Conservation (phyloP, 2,797 vertebrate species). For the Peromyscus eremicus region DNA sequence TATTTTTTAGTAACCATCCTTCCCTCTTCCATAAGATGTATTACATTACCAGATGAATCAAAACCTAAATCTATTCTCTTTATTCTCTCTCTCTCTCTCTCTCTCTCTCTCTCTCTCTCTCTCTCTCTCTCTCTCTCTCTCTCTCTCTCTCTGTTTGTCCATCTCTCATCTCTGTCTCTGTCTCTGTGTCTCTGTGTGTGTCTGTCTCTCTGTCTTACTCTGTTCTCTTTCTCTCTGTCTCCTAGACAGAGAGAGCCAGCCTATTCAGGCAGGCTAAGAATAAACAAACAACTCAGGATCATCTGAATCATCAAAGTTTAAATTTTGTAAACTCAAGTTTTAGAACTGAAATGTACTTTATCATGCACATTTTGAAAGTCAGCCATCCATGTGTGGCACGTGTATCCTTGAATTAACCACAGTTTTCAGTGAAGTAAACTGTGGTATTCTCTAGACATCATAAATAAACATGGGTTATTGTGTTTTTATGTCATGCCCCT, state of each 20-base stretch:
- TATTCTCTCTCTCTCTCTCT: not conserved
- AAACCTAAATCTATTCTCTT: slow-evolving; percentile 34
- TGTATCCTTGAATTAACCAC: slow-evolving; percentile 66
- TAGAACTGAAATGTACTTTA: slow-evolving; percentile 40
- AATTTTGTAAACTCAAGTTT: slow-evolving; percentile 52
- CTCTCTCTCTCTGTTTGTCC: not conserved
- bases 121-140: not conserved
- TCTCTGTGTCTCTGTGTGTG: not conserved
- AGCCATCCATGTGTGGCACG: not conserved
- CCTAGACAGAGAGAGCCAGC: not conserved
- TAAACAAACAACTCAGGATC: slow-evolving; percentile 19
- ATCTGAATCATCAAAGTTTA: slow-evolving; percentile 55
- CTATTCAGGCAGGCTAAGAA: slow-evolving; percentile 43
- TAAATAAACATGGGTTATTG: slow-evolving; percentile 68
- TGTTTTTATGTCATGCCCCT: slow-evolving; percentile 53
- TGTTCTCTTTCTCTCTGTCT: not conserved
- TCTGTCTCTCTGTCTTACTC: not conserved
- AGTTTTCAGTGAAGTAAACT: slow-evolving; percentile 60
- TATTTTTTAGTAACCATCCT: slow-evolving; percentile 24
- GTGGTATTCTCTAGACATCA: slow-evolving; percentile 47
- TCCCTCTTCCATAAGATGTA: not conserved
- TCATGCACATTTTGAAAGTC: slow-evolving; percentile 58
- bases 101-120: not conserved
- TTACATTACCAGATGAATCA: not conserved
- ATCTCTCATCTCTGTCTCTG: not conserved